These are phyloP conservation scores for Allacma fusca DNA, from an alignment of 2,888 invertebrate species.

Conservation along the genomic window DNA sequence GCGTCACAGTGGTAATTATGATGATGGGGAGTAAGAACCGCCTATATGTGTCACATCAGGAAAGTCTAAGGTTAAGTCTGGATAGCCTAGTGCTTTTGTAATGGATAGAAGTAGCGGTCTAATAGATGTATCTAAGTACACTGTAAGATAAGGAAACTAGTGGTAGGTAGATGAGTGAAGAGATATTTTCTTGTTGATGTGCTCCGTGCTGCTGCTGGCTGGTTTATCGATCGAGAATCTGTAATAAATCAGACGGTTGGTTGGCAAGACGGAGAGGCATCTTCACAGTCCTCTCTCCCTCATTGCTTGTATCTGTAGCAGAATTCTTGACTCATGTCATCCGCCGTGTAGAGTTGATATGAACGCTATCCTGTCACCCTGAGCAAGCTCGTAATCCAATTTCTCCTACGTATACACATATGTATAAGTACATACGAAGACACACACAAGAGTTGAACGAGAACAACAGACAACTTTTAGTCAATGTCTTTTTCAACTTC, in stretches of 20 bases:
- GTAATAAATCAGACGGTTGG: conserved; percentile 36
- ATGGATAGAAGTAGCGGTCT: neutral
- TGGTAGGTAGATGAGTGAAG: conserved; percentile 21
- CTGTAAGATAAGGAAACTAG: neutral
- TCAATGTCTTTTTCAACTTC: conserved; percentile 16
- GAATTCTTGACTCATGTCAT: conserved; percentile 55
- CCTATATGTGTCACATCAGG: too few relatives aligned
- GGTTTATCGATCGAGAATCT: conserved; percentile 41
- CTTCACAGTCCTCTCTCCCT: conserved; percentile 19
- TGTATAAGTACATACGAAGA: neutral
- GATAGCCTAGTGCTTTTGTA: neutral
- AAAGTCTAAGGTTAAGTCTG: too few relatives aligned
- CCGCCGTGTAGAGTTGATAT: conserved; percentile 69
- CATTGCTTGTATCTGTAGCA: neutral
- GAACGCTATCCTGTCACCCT: conserved; percentile 66
- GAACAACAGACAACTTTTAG: neutral
- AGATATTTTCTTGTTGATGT: conserved; percentile 33
- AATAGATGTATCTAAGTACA: neutral
- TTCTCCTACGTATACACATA: conserved; percentile 63
- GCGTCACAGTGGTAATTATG: neutral
- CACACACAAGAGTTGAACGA: neutral
- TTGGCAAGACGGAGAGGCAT: conserved; percentile 23
- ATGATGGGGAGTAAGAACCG: neutral
- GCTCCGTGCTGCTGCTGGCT: conserved; percentile 23
- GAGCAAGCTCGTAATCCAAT: conserved; percentile 65